Evolutionary conservation across 2,797 vertebrate genomes (phyloP).

Genomic region (Bufotes viridis): DNA sequence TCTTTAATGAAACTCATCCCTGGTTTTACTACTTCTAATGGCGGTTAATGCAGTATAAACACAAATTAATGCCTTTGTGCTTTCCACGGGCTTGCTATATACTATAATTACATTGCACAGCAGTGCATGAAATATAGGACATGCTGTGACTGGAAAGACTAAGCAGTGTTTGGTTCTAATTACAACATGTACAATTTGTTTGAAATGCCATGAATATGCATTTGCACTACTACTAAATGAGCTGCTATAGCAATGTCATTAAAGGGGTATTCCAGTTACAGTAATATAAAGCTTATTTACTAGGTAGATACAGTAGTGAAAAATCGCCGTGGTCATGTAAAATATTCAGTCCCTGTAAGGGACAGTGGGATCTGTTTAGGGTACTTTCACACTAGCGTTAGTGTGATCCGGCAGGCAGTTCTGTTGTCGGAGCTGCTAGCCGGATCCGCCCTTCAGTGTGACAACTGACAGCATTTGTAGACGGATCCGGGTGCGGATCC

Average conservation of each 20-base stretch:
- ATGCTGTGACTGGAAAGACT: conserved; percentile 1
- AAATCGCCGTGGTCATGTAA: neutral
- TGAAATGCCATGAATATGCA: neutral
- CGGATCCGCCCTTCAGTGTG: too few relatives aligned
- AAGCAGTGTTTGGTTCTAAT: neutral
- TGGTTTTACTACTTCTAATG: conserved; percentile 8
- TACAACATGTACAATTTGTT: neutral
- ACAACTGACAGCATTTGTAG: too few relatives aligned
- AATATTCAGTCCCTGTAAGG: too few relatives aligned
- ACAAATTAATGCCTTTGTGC: neutral
- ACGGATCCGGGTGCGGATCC: too few relatives aligned
- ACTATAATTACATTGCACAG: conserved; percentile 13
- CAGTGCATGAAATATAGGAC: conserved; percentile 9
- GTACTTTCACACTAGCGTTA: too few relatives aligned
- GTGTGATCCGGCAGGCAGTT: too few relatives aligned
- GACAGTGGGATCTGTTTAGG: too few relatives aligned
- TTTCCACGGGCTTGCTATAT: neutral
- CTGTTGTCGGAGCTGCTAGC: too few relatives aligned
- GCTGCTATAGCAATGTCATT: neutral
- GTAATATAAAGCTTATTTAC: neutral
- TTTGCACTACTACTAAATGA: neutral
- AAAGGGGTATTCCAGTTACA: neutral
- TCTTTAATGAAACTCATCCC: conserved; percentile 16
- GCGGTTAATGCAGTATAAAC: conserved; percentile 13
- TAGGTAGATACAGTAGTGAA: neutral